Conservation (phyloP, 2,113 vertebrate species). For the Clarias magur region DNA sequence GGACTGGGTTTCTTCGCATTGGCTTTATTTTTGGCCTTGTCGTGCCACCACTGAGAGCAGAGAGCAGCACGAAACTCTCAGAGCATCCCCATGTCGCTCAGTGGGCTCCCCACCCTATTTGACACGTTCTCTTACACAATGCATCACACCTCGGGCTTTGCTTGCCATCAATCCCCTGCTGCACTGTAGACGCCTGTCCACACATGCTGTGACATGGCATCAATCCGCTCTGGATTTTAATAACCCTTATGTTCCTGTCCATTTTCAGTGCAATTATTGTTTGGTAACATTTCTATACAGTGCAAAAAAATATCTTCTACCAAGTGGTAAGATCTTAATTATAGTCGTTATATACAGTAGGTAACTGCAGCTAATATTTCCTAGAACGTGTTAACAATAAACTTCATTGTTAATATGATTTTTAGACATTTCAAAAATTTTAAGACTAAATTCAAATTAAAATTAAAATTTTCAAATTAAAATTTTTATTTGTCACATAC, state of each 20-base stretch:
- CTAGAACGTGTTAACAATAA: background rate
- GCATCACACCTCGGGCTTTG: conserved; percentile 52
- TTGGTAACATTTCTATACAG: background rate
- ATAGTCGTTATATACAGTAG: background rate
- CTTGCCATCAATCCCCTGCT: conserved; percentile 46
- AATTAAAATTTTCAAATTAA: too few species aligned
- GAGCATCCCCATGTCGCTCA: conserved; percentile 43
- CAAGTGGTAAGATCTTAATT: background rate
- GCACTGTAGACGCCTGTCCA: conserved; percentile 40
- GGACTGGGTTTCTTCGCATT: conserved; percentile 47
- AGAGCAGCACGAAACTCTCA: conserved; percentile 61
- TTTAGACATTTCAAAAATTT: background rate
- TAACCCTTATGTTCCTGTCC: conserved; percentile 27
- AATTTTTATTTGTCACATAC: too few species aligned
- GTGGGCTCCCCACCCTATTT: conserved; percentile 34
- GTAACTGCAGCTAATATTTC: background rate
- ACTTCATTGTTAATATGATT: background rate
- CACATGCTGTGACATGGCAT: conserved; percentile 10
- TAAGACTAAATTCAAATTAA: background rate
- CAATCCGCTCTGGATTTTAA: conserved; percentile 24
- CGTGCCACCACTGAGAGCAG: conserved; percentile 61
- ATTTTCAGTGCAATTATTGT: background rate
- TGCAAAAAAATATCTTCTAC: background rate
- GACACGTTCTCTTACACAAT: conserved; percentile 56
- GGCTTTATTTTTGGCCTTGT: conserved; percentile 64